phyloP scores from a whole-genome alignment of 2,888 invertebrate genomes.

The Heterodera filipjevi region DNA sequence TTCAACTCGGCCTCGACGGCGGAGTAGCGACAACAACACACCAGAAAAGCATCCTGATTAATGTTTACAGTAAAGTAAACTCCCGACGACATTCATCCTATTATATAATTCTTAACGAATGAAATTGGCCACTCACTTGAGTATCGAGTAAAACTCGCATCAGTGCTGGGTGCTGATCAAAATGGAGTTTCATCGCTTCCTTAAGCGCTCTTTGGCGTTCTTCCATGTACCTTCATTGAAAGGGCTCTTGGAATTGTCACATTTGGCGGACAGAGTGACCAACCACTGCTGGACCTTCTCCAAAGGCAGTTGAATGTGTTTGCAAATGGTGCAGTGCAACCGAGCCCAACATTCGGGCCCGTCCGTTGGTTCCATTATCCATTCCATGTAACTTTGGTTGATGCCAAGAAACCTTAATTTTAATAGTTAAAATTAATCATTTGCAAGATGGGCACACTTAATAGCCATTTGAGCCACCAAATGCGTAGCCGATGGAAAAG shows the following conservation, averaged over 20 bases:
- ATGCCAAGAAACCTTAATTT: slow-evolving; percentile 52
- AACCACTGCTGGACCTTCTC: slow-evolving; percentile 54
- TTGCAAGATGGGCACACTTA: slow-evolving; percentile 30
- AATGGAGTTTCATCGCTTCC: slow-evolving; percentile 52
- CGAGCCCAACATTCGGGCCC: slow-evolving; percentile 57
- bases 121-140: background rate
- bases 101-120: background rate
- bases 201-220: slow-evolving; percentile 53
- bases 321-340: slow-evolving; percentile 51
- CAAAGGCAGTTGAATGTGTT: slow-evolving; percentile 45
- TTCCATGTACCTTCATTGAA: slow-evolving; percentile 37
- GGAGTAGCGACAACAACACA: slow-evolving; percentile 59
- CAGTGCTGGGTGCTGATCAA: slow-evolving; percentile 60
- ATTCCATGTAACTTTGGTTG: slow-evolving; percentile 49
- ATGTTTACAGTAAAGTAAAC: no score
- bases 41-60: slow-evolving; percentile 58
- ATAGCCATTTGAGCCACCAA: slow-evolving; percentile 53
- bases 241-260: no score
- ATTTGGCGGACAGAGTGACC: background rate
- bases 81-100: slow-evolving; percentile 27
- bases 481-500: slow-evolving; percentile 56
- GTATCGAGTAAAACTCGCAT: slow-evolving; percentile 50
- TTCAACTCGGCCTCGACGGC: slow-evolving; percentile 58
- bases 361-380: slow-evolving; percentile 48
- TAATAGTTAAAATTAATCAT: background rate